Evolutionary conservation across 2,113 vertebrate species (phyloP).

Genomic region (Otolemur garnettii): DNA sequence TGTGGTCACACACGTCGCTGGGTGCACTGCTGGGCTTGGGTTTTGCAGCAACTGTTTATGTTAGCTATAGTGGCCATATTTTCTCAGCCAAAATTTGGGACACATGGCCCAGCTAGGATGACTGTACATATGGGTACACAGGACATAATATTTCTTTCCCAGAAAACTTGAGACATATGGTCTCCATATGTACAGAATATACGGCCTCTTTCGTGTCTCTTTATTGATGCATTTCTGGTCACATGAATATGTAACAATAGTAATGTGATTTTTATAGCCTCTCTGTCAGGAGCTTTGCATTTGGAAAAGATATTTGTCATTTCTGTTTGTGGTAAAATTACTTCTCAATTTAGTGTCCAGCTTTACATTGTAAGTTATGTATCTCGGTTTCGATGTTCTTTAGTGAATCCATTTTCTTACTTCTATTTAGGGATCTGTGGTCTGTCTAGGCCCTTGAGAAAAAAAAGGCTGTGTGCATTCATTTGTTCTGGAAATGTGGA

Average conservation of each 20-base stretch:
- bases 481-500: conserved; percentile 67
- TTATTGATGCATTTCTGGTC: conserved; percentile 60
- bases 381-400: conserved; percentile 67
- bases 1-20: rapidly evolving
- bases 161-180: conserved; percentile 74
- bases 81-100: conserved; percentile 65
- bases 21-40: not conserved
- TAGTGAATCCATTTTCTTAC: conserved; percentile 58
- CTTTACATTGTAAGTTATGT: conserved; percentile 41
- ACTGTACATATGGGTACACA: conserved; percentile 62
- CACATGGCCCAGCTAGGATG: conserved; percentile 50
- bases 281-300: conserved; percentile 41
- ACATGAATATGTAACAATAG: conserved; percentile 68
- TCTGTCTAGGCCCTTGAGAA: conserved; percentile 57
- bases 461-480: conserved; percentile 49
- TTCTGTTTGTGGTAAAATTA: conserved; percentile 63
- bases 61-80: conserved; percentile 19
- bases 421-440: conserved; percentile 72
- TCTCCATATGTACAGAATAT: conserved; percentile 70
- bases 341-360: conserved; percentile 70
- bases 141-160: conserved; percentile 78
- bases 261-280: conserved; percentile 74
- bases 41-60: not conserved
- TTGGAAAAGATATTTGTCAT: conserved; percentile 64
- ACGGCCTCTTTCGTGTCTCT: conserved; percentile 62